phyloP scores from a whole-genome alignment of 2,888 invertebrate genomes.

The Psococerastis gibbosa region DNA sequence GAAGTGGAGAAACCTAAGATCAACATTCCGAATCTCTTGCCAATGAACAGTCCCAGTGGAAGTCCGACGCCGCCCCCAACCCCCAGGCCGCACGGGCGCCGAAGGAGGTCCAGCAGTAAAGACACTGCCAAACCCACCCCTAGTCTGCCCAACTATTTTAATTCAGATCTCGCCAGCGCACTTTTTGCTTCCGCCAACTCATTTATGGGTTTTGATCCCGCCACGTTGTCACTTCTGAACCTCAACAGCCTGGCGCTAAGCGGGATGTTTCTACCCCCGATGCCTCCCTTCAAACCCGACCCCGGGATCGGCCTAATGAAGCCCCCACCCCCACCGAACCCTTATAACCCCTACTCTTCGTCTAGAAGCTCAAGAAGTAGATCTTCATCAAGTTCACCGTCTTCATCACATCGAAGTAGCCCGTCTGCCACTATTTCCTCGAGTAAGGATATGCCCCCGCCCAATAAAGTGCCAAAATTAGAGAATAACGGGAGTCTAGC shows the following conservation, averaged over 20 bases:
- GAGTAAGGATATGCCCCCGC: conserved; percentile 8
- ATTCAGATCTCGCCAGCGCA: conserved; percentile 42
- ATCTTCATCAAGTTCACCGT: neutral
- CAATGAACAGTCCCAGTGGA: conserved; percentile 23
- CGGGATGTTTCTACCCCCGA: conserved; percentile 26
- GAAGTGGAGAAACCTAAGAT: conserved; percentile 11
- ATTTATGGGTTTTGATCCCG: conserved; percentile 22
- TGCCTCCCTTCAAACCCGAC: conserved; percentile 1
- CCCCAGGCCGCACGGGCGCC: conserved; percentile 27
- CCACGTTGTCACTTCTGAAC: neutral
- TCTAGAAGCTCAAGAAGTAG: neutral
- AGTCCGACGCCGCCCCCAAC: conserved; percentile 24
- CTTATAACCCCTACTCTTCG: conserved; percentile 2
- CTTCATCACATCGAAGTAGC: neutral
- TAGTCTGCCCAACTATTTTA: conserved; percentile 7
- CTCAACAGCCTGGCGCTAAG: conserved; percentile 20
- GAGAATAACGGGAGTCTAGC: neutral
- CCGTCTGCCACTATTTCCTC: neutral
- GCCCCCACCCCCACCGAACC: conserved; percentile 8
- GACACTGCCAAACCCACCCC: neutral
- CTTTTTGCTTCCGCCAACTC: conserved; percentile 46
- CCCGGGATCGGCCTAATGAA: conserved; percentile 5
- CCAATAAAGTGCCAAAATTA: conserved; percentile 10
- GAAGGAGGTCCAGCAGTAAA: conserved; percentile 15
- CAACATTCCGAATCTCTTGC: neutral